phyloP scores from a whole-genome alignment of 30 jellyfish, hydroid and myxozoan genomes.

The Morbakka virulenta region DNA sequence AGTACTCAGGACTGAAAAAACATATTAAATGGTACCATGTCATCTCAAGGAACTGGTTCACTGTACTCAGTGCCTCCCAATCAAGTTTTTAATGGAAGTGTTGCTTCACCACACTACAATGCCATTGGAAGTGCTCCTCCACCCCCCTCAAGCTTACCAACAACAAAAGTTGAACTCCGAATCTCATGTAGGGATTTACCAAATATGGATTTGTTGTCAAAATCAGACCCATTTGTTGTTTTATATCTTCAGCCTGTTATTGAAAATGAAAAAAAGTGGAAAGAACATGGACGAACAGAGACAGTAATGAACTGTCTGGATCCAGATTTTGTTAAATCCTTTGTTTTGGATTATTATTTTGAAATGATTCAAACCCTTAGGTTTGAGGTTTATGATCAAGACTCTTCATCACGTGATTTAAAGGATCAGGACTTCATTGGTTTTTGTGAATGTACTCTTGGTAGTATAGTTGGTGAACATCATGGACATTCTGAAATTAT shows the following conservation, averaged over 20 bases:
- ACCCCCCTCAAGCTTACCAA: no score
- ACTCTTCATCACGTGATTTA: slow-evolving; percentile 37
- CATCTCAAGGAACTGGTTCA: no score
- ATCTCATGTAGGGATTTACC: slow-evolving; percentile 73
- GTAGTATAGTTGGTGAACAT: slow-evolving; percentile 73
- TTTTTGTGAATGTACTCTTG: slow-evolving; percentile 42
- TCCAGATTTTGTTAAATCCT: slow-evolving; percentile 87
- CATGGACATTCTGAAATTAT: slow-evolving; percentile 49
- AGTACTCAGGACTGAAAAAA: no score
- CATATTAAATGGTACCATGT: no score
- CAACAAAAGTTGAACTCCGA: slow-evolving; percentile 67
- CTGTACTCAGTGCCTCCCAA: no score
- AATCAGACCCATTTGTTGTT: slow-evolving; percentile 67
- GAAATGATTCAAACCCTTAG: slow-evolving; percentile 75
- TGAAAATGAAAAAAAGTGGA: neutral
- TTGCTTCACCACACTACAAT: no score
- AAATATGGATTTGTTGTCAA: slow-evolving; percentile 84
- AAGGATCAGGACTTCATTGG: slow-evolving; percentile 84
- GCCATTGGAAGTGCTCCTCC: no score
- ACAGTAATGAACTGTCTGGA: slow-evolving; percentile 66
- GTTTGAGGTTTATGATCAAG: slow-evolving; percentile 84
- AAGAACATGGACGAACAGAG: slow-evolving; percentile 83
- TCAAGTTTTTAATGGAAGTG: no score
- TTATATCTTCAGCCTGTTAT: neutral
- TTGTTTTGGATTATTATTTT: slow-evolving; percentile 79